Evolutionary conservation across 2,113 vertebrate species (phyloP).

Genomic region (Scortum barcoo): DNA sequence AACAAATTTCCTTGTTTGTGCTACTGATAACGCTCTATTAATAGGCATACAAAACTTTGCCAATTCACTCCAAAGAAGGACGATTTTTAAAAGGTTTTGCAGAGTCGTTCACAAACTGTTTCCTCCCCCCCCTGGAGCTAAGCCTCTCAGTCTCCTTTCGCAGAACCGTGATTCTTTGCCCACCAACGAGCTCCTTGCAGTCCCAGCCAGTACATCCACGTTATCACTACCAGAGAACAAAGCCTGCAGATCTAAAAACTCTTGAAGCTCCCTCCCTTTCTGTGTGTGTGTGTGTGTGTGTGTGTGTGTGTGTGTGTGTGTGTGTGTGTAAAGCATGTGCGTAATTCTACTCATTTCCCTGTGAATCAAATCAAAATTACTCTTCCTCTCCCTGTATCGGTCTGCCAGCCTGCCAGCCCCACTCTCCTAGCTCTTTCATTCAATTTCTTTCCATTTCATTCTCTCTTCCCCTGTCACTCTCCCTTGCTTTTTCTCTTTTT

Average conservation of each 20-base stretch:
- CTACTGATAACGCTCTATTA: background rate
- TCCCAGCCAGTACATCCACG: slow-evolving; percentile 46
- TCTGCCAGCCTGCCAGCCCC: slow-evolving; percentile 47
- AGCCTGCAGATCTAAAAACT: slow-evolving; percentile 54
- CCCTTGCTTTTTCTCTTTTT: slow-evolving; percentile 49
- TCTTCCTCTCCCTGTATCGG: slow-evolving; percentile 44
- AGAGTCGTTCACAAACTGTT: background rate
- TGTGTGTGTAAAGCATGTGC: background rate
- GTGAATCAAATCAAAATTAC: slow-evolving; percentile 74
- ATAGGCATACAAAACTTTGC: background rate
- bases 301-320: background rate
- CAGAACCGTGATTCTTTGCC: slow-evolving; percentile 22
- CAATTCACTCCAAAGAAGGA: slow-evolving; percentile 6
- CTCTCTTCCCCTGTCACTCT: slow-evolving; percentile 61
- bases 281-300: background rate
- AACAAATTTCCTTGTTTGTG: slow-evolving; percentile 4
- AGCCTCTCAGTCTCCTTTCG: background rate
- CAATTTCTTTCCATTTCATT: slow-evolving; percentile 64
- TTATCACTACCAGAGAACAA: slow-evolving; percentile 48
- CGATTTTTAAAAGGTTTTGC: slow-evolving; percentile 15
- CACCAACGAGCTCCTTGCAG: slow-evolving; percentile 42
- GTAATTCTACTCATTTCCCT: slow-evolving; percentile 57
- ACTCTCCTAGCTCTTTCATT: slow-evolving; percentile 60
- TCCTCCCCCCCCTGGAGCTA: slow-evolving; percentile 1
- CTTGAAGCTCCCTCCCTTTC: slow-evolving; percentile 8